These are phyloP conservation scores for Columba guinea DNA, from an alignment of 2,797 vertebrate species.

Conservation along the genomic window DNA sequence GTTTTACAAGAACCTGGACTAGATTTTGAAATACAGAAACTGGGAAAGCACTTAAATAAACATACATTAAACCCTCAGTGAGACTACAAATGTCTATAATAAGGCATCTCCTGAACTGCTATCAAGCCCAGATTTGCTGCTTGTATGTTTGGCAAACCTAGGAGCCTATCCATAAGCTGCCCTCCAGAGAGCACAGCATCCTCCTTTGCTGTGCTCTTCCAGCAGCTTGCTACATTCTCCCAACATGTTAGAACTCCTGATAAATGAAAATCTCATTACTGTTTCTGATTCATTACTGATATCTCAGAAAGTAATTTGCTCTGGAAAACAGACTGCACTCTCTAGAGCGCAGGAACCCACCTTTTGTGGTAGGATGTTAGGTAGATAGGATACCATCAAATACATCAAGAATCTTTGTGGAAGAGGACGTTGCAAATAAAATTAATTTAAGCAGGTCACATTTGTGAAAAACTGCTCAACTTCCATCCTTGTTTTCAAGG, in stretches of 20 bases:
- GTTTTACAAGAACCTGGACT: not conserved
- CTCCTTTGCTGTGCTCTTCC: not conserved
- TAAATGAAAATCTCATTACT: conserved; percentile 28
- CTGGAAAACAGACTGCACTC: not conserved
- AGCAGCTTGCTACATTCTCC: not conserved
- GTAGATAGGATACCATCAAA: not conserved
- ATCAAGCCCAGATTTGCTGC: not conserved
- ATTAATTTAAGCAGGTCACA: not conserved
- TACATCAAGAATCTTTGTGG: not conserved
- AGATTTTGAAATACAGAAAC: not conserved
- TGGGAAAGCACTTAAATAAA: not conserved
- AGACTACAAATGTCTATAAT: not conserved
- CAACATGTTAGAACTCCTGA: not conserved
- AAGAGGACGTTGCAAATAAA: not conserved
- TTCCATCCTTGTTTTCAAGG: not conserved
- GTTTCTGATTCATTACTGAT: conserved; percentile 12
- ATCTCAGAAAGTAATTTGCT: conserved; percentile 19
- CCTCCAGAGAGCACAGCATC: not conserved
- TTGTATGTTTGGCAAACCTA: not conserved
- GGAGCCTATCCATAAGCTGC: not conserved
- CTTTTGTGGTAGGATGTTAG: not conserved
- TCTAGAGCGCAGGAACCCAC: not conserved
- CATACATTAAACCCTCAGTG: not conserved
- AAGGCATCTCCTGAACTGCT: not conserved
- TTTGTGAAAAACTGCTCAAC: not conserved